Evolutionary conservation across 2,888 invertebrate genomes (phyloP).

Genomic region (Spilarctia lutea): DNA sequence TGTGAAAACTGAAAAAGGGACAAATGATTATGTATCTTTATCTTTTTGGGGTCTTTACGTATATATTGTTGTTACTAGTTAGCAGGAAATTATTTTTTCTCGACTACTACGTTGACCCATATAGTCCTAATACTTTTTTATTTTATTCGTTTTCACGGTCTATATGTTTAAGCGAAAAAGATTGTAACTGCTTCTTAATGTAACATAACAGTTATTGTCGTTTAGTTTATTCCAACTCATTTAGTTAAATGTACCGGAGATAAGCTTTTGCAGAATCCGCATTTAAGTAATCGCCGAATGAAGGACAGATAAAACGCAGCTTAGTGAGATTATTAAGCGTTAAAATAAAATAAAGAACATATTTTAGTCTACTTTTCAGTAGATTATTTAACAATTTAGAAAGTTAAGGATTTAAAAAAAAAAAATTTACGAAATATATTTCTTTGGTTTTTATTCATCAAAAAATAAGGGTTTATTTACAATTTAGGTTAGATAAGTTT

Average conservation of each 20-base stretch:
- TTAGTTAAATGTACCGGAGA: not conserved
- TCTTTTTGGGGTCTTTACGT: too few species aligned
- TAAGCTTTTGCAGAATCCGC: not conserved
- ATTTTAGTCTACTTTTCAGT: not conserved
- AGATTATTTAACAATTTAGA: not conserved
- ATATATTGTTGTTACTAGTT: not conserved
- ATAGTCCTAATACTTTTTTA: not conserved
- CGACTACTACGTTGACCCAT: not conserved
- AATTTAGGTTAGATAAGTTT: not conserved
- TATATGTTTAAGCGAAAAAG: not conserved
- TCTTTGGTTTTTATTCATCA: too few species aligned
- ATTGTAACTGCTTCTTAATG: not conserved
- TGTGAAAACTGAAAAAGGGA: too few species aligned
- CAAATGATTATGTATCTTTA: too few species aligned
- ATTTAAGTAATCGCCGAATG: not conserved
- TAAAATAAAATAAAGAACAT: not conserved
- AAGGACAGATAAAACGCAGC: not conserved
- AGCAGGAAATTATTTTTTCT: not conserved
- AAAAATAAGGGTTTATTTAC: not conserved
- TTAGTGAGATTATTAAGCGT: not conserved
- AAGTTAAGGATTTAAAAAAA: too few species aligned
- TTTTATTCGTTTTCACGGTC: not conserved
- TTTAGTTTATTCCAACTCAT: not conserved
- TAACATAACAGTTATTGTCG: not conserved
- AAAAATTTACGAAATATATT: too few species aligned